Base-by-base conservation (phyloP, 1,140 invertebrate genomes). In the Lethocerus indicus region DNA sequence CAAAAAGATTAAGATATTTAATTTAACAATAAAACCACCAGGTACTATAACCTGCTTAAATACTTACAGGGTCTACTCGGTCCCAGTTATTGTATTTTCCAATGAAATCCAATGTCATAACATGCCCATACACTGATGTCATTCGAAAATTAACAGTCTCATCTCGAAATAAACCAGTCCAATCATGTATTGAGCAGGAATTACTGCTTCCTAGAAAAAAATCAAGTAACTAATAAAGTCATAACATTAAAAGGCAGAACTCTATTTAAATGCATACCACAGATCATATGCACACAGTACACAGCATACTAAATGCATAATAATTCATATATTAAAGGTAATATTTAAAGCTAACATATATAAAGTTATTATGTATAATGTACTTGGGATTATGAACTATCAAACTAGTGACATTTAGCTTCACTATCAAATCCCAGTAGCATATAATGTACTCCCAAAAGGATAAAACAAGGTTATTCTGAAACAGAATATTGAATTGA, bases 71-170 rank as follows among this genome's bases (percentile, higher is more conserved):
- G 71, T 98, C 93, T 27, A 95, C 89, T 67, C 83, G 82, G 61
- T 98, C 91, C 96, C 95, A 99, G 59, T 89, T 96, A 63, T 98
- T 98, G 61, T 88, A 98, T 67, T 93, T 94, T 36, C 84, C 80
- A 43, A 79, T 78, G 63, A 99, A 98, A 70, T 99, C 94, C 54
- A 95, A 70, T 32, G 79, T 83, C 86, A 95, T 93, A 0, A 98
- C 92, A 71, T 98, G 95, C 4, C 95, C 95, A 67, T 92, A 98
- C 1, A 98, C 95, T 2, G 90, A 95, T 4, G 94, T 98, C 88
- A 98, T 96, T 68, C 89, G 88, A 61, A 87, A 95, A 44, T 70
- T 71, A 2, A 84, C 82, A 2, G 64, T 66, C 57, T 86, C 76
- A 47, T 75, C 76, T 50, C 69, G 71, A 62, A 95, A 96, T 3